Base-by-base conservation (phyloP, 2,888 invertebrate species). In the Plebejus argus region DNA sequence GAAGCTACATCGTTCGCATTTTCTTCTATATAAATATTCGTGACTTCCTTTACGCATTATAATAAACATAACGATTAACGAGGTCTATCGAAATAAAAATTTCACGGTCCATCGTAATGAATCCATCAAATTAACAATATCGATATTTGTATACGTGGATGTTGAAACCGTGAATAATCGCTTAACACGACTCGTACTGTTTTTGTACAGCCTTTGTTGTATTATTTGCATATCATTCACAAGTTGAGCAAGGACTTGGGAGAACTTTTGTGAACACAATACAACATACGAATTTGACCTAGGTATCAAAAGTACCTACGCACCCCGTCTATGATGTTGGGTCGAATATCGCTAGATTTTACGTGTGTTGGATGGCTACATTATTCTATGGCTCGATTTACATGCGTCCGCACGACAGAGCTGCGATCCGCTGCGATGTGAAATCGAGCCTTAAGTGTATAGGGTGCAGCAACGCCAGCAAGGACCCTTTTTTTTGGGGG, bases 141-240 rank as follows among this genome's bases (percentile, higher is more conserved):
- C 66, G 18, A 76, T 66, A 53, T 4, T 56, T 28, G 53, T 39
- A 70, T 70, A 70, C 56, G 20, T 72, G 28, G 39, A 45, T 77
- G 77, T 77, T 61, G 77, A 83, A 83, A 80, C 80, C 78, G 78
- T 84, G 83, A 83, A 84, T 83, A 85, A 85, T 84, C 83, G 82
- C 78, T 83, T 83, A 82, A 79, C 82, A 80, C 80, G 28, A 56
- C 15, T 39, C 39, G 18, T 53, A n/a, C 45, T 71, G 70, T 82
- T 83, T 82, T 83, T 83, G 83, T 74, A 75, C 33, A 71, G 71
- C 79, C 82, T 82, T 83, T 84, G 85, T 84, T 82, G 76, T 78
- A 78, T 81, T 79, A 83, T 86, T 85, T 85, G 82, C 84, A 84
- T 84, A 80, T 79, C 81, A 81, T 82, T 81, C 83, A 81, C 76